Percentiles rank a stretch among this genome's conserved stretches.
These are phyloP conservation scores for Spatulosminthurus flaviceps DNA, from an alignment of 2,888 invertebrate species.

Conservation along the genomic window DNA sequence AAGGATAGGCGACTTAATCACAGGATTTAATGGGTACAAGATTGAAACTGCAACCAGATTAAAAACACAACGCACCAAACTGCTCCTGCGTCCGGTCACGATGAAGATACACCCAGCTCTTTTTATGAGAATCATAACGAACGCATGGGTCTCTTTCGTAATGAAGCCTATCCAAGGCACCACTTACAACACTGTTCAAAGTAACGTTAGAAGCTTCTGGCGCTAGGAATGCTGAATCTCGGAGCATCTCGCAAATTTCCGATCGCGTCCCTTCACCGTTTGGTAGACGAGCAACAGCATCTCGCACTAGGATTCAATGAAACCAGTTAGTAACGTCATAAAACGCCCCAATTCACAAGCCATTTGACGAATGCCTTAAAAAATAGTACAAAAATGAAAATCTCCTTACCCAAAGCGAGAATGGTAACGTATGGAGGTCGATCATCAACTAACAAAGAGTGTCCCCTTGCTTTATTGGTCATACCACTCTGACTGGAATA, in stretches of 20 bases:
- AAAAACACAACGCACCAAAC: constrained; percentile 69
- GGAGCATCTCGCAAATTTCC: constrained; percentile 88
- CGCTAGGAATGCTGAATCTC: constrained; percentile 75
- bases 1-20: too few species aligned
- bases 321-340: too few species aligned
- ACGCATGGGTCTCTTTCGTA: constrained; percentile 93
- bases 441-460: constrained; percentile 80
- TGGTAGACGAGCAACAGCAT: constrained; percentile 90
- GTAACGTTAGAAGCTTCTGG: constrained; percentile 71
- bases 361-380: too few species aligned
- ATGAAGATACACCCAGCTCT: constrained; percentile 96
- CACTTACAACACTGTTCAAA: constrained; percentile 84
- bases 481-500: constrained; percentile 68
- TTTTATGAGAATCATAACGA: constrained; percentile 88
- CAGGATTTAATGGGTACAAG: too few species aligned
- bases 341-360: too few species aligned
- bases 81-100: constrained; percentile 74
- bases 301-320: constrained; percentile 74
- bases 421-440: constrained; percentile 92
- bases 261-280: constrained; percentile 93
- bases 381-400: too few species aligned
- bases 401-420: constrained; percentile 74
- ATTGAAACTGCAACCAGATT: neutral
- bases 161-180: constrained; percentile 88
- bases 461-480: constrained; percentile 77